A percentile compares a stretch with the other conserved stretches of the same genome.
Evolutionary conservation across 1,140 invertebrate species (phyloP).

Genomic region (Philotrypesis tridentata): DNA sequence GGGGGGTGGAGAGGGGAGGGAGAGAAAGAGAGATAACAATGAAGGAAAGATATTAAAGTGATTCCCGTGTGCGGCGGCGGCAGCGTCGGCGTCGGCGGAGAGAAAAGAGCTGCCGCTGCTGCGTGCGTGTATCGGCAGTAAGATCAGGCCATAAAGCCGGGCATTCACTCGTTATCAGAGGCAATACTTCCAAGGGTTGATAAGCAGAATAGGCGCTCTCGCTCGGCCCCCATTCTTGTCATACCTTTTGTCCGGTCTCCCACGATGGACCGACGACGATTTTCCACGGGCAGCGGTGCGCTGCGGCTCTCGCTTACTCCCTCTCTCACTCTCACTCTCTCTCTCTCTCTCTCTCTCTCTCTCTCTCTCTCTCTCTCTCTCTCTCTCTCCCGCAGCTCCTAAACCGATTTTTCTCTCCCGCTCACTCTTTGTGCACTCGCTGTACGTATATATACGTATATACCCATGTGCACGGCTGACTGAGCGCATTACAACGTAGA

Average conservation of each 20-base stretch:
- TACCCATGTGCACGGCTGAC: neutral
- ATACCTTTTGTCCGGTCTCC: constrained; percentile 62
- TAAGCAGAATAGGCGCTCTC: constrained; percentile 66
- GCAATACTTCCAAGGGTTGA: constrained; percentile 68
- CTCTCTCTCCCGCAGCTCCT: neutral
- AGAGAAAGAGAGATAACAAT: constrained; percentile 50
- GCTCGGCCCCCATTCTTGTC: constrained; percentile 61
- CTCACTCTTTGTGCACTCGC: neutral
- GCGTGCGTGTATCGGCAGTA: constrained; percentile 59
- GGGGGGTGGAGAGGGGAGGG: neutral
- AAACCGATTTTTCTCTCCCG: neutral
- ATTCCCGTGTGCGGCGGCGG: constrained; percentile 51
- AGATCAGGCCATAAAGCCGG: constrained; percentile 70
- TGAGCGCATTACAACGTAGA: neutral
- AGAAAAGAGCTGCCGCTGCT: neutral
- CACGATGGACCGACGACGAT: constrained; percentile 49
- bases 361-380: too few relatives aligned
- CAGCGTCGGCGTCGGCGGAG: constrained; percentile 24
- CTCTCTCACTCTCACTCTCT: too few relatives aligned
- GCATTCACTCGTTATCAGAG: constrained; percentile 69
- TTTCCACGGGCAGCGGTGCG: constrained; percentile 32
- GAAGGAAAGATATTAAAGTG: constrained; percentile 58
- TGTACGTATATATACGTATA: neutral
- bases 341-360: too few relatives aligned
- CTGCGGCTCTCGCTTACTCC: too few relatives aligned